Conservation (phyloP, 1,140 invertebrate genomes). For the Lepidostoma basale region DNA sequence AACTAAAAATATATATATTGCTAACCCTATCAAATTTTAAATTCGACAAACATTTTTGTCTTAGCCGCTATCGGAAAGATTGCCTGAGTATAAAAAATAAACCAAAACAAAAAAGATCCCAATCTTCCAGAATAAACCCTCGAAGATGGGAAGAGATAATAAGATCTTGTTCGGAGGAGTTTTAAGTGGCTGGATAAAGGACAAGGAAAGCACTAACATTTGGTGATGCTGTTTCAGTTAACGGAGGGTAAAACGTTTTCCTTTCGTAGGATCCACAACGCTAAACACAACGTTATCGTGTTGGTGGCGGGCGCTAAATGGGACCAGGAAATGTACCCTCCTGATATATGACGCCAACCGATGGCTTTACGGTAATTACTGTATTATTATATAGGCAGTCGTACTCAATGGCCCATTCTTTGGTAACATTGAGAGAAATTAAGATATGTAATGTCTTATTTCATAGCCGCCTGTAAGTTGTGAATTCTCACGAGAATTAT, state of each 20-base stretch:
- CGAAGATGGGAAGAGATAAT: constrained; percentile 4
- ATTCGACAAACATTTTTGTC: no score
- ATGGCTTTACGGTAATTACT: no score
- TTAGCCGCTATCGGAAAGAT: no score
- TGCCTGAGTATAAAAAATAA: no score
- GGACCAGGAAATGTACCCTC: background rate
- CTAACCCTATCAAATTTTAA: no score
- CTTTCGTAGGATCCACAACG: background rate
- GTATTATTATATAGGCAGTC: background rate
- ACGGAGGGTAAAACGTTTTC: background rate
- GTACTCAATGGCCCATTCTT: no score
- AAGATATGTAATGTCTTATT: background rate
- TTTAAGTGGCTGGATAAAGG: background rate
- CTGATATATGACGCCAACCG: no score
- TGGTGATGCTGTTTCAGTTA: background rate
- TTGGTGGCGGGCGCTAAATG: background rate
- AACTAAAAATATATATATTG: no score
- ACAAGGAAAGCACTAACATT: background rate
- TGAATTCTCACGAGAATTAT: no score
- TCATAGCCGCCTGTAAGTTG: no score
- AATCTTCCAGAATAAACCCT: constrained; percentile 14
- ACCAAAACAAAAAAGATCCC: background rate
- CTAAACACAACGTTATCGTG: constrained; percentile 11
- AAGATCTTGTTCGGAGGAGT: background rate
- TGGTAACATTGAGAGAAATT: background rate